These are phyloP conservation scores for Littorina saxatilis DNA, from an alignment of 1,140 invertebrate genomes.

Conservation along the genomic window DNA sequence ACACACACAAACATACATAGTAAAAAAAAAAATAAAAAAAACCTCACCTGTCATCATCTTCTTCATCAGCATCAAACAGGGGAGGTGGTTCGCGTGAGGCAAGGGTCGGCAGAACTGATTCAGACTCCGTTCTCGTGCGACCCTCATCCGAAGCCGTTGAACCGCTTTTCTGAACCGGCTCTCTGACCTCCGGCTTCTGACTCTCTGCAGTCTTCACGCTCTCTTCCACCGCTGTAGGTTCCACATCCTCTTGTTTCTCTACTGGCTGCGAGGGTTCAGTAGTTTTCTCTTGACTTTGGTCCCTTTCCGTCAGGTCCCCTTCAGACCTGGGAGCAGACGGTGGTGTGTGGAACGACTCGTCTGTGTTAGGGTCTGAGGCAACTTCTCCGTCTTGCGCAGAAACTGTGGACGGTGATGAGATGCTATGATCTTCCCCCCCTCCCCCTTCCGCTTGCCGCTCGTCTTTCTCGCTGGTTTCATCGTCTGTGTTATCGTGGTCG, in stretches of 20 bases:
- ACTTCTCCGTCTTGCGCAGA: background rate
- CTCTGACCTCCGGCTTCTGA: background rate
- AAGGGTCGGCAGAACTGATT: conserved; percentile 22
- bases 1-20: no score
- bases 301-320: no score
- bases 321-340: no score
- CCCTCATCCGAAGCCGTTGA: conserved; percentile 24
- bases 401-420: no score
- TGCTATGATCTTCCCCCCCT: conserved; percentile 20
- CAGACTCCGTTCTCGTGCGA: conserved; percentile 30
- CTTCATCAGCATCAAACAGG: conserved; percentile 55
- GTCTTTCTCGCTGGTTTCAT: conserved; percentile 37
- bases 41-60: conserved; percentile 51
- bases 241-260: background rate
- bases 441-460: conserved; percentile 37
- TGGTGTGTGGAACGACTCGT: no score
- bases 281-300: no score
- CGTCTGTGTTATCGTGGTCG: conserved; percentile 35
- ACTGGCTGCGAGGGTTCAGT: no score
- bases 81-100: conserved; percentile 59
- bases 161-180: conserved; percentile 3
- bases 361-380: background rate
- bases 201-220: background rate
- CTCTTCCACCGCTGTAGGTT: conserved; percentile 4
- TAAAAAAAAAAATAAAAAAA: background rate